Evolutionary conservation across 2,113 vertebrate species (phyloP), one percentile per base, ranked within the genome.

Genomic region (Polypterus senegalus): DNA sequence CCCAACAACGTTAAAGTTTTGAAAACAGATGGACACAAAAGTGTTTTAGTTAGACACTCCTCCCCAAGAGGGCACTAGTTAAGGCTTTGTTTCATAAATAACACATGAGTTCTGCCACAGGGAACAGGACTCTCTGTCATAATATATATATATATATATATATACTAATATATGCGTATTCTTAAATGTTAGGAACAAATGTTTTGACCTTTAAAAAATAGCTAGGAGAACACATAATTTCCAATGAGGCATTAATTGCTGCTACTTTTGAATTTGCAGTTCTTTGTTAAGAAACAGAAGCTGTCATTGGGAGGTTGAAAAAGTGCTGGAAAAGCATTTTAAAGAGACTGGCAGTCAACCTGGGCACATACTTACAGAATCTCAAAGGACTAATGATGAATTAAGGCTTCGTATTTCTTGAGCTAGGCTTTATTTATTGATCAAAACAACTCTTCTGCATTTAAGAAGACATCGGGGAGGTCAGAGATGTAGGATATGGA

Each of bases 361-460:
- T 55, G 59, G 61, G 53, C 49, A 9, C 43, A 9, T n/a, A 61
- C 47, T 55, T 57, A 61, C 59, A 55, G 67, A 57, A 55, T 62
- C 61, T 66, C 67, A 60, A 48, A 57, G 61, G 65, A 54, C 59
- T 74, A 63, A 69, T 67, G 67, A 71, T 69, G 68, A 65, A 69
- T 70, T 67, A 67, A 66, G 52, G 68, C 62, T 63, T 73, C 63
- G 58, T 70, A 65, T 73, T 74, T 69, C 73, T 72, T 54, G 67
- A 59, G 54, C 59, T 67, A 57, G 71, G 58, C 53, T 7, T 70
- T 65, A 59, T 60, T 57, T 60, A 75, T 77, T 60, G 70, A 72
- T 75, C 64, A 43, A 57, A 68, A 63, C 44, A 61, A 52, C 65
- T 63, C 59, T 70, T 63, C 48, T 63, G 63, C 68, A 65, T 73